These are phyloP conservation scores for Trisateles emortualis DNA, from an alignment of 2,888 invertebrate genomes.

Conservation along the genomic window DNA sequence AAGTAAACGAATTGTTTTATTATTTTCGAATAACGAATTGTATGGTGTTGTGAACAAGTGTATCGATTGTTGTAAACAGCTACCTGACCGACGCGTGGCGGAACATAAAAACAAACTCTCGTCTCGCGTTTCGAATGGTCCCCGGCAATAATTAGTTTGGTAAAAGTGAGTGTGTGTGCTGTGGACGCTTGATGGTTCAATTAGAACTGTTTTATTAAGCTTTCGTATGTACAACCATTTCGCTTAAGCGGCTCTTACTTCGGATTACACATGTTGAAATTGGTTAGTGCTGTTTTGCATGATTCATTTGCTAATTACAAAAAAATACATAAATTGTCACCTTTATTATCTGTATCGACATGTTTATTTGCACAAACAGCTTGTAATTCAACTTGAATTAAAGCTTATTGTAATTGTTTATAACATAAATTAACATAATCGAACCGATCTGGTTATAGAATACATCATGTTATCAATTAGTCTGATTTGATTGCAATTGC, in stretches of 20 bases:
- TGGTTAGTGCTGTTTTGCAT: constrained; percentile 71
- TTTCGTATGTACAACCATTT: constrained; percentile 64
- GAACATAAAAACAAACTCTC: constrained; percentile 77
- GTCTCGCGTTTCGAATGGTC: constrained; percentile 77
- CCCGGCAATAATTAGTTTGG: constrained; percentile 79
- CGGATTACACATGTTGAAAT: constrained; percentile 77
- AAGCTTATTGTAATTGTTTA: constrained; percentile 10
- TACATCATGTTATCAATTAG: constrained; percentile 30
- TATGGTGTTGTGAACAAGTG: constrained; percentile 76
- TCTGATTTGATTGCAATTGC: constrained; percentile 23
- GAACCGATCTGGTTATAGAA: background rate
- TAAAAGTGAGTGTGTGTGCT: constrained; percentile 84
- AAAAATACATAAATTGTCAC: constrained; percentile 26
- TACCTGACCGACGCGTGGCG: constrained; percentile 73
- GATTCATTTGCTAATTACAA: constrained; percentile 47
- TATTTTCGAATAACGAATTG: constrained; percentile 70
- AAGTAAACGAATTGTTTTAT: constrained; percentile 57
- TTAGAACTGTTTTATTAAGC: constrained; percentile 75
- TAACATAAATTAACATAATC: background rate
- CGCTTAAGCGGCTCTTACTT: constrained; percentile 57
- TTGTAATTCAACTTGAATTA: constrained; percentile 29
- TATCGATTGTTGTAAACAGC: constrained; percentile 56
- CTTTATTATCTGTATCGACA: constrained; percentile 26
- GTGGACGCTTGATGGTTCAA: constrained; percentile 79
- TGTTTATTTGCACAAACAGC: constrained; percentile 14